A percentile compares a stretch with the other conserved stretches of the same genome.
Conservation (phyloP, 2,113 vertebrate genomes). For the Nicator chloris region DNA sequence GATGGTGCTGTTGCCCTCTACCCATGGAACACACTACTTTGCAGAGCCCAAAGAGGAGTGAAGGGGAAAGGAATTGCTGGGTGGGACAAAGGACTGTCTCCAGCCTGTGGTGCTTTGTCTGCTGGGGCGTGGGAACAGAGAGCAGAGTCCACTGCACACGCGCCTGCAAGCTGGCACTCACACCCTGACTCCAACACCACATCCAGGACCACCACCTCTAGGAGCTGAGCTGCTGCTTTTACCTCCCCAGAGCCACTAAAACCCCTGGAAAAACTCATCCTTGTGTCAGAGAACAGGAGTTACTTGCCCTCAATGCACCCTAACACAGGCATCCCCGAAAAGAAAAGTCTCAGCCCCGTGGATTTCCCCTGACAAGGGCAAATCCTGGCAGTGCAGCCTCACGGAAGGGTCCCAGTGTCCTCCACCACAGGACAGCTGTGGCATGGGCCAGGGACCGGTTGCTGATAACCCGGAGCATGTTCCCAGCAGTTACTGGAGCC, state of each 20-base stretch:
- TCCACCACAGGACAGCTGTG: rapidly evolving
- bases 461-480: neutral
- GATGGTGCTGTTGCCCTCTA: neutral
- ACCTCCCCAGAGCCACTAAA: neutral
- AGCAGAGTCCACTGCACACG: neutral
- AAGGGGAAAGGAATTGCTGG: neutral
- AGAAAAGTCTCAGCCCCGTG: neutral
- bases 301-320: neutral
- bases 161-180: neutral
- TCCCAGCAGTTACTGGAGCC: neutral
- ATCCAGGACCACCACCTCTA: neutral
- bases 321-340: neutral
- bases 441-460: rapidly evolving
- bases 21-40: rapidly evolving
- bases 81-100: neutral
- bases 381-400: neutral
- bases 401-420: neutral
- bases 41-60: neutral
- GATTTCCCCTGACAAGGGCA: neutral
- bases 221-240: neutral
- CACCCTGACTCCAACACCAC: rapidly evolving
- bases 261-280: neutral
- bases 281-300: neutral
- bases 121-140: neutral
- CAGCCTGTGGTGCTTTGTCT: neutral